Conservation (phyloP, 2,888 invertebrate species). For the Escarpia spicata region DNA sequence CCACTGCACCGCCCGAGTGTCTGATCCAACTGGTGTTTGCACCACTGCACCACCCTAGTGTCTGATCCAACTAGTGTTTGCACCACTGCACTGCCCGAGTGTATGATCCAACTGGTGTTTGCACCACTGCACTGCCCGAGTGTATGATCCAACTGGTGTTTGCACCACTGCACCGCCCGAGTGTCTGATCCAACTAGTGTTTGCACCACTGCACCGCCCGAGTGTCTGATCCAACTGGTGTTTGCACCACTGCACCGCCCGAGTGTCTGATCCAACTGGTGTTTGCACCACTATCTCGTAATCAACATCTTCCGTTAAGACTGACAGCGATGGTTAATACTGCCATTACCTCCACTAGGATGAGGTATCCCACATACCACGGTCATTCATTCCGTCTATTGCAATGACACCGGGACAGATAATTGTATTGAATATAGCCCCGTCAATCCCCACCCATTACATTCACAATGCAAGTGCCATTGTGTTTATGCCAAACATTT, state of each 20-base stretch:
- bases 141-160: too few relatives aligned
- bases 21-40: neutral
- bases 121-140: neutral
- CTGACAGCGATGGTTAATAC: neutral
- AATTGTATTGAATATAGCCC: too few relatives aligned
- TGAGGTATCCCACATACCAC: neutral
- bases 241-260: neutral
- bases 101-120: neutral
- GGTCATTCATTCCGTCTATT: neutral
- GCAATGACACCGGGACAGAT: too few relatives aligned
- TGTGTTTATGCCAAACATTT: neutral
- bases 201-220: neutral
- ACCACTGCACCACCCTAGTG: too few relatives aligned
- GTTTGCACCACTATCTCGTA: neutral
- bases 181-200: neutral
- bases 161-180: neutral
- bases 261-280: neutral
- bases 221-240: too few relatives aligned
- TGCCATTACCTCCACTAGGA: neutral
- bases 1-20: neutral
- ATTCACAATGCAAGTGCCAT: neutral
- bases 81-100: neutral
- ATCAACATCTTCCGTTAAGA: neutral
- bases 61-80: too few relatives aligned
- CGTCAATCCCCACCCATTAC: too few relatives aligned